phyloP scores from a whole-genome alignment of 2,113 vertebrate species.

The Glareola pratincola region DNA sequence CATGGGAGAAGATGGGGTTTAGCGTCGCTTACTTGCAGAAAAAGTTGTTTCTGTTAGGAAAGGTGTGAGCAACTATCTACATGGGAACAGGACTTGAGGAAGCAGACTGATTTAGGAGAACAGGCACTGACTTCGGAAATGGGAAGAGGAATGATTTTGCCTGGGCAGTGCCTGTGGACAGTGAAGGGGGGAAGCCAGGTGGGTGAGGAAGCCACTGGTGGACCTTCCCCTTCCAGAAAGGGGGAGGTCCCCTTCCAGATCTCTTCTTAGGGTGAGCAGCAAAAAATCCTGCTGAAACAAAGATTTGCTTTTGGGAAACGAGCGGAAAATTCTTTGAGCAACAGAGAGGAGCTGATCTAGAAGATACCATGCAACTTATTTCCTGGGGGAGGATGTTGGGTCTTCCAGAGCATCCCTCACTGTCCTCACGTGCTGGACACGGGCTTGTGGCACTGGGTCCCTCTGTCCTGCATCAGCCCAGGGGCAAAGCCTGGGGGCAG shows the following conservation, averaged over 20 bases:
- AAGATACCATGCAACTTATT: not conserved
- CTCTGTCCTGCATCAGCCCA: not conserved
- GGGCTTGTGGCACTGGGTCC: not conserved
- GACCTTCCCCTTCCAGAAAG: not conserved
- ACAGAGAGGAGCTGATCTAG: not conserved
- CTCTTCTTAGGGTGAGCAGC: not conserved
- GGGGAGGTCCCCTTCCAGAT: too few relatives aligned
- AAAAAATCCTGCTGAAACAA: not conserved
- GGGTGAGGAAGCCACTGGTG: not conserved
- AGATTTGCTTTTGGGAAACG: not conserved
- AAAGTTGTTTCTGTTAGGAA: not conserved
- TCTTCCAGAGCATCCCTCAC: not conserved
- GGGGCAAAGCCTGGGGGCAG: not conserved
- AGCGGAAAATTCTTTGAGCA: not conserved
- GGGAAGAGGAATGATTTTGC: not conserved
- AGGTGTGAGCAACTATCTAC: not conserved
- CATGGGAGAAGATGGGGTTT: not conserved
- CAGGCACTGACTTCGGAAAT: not conserved
- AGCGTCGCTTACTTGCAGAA: not conserved
- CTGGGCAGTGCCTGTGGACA: not conserved
- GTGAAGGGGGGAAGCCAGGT: not conserved
- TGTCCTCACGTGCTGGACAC: rapidly evolving
- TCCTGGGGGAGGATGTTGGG: not conserved
- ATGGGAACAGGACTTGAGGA: not conserved
- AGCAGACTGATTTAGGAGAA: not conserved